These are phyloP conservation scores for Hephaestus fuliginosus DNA, from an alignment of 2,797 vertebrate genomes.

Conservation along the genomic window DNA sequence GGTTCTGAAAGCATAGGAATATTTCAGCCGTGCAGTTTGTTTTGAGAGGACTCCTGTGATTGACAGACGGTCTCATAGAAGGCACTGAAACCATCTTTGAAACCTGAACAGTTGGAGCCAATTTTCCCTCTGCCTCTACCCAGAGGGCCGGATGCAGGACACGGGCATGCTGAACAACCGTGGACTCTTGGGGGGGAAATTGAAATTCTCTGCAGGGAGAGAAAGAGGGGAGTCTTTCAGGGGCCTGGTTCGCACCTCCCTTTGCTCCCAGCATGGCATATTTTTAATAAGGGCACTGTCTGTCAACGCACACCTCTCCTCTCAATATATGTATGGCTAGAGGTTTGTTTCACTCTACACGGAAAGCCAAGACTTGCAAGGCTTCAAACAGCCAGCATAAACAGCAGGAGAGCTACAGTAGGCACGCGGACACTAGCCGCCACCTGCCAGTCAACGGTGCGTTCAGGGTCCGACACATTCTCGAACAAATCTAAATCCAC, in stretches of 20 bases:
- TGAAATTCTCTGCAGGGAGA: constrained; percentile 76
- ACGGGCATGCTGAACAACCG: constrained; percentile 64
- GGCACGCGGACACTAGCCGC: constrained; percentile 38
- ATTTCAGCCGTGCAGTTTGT: constrained; percentile 6
- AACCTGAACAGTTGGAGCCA: constrained; percentile 68
- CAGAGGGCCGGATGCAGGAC: constrained; percentile 60
- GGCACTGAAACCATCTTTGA: constrained; percentile 52
- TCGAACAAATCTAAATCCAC: constrained; percentile 22
- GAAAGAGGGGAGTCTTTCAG: constrained; percentile 71
- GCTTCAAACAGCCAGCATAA: constrained; percentile 54
- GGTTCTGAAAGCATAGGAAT: constrained; percentile 3
- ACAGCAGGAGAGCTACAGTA: constrained; percentile 44
- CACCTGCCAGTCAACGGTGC: constrained; percentile 65
- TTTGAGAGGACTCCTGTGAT: constrained; percentile 47
- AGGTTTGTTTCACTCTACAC: constrained; percentile 63
- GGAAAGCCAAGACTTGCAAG: constrained; percentile 50
- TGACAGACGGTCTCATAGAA: constrained; percentile 51
- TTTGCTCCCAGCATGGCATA: constrained; percentile 70
- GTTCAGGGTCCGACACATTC: constrained; percentile 34
- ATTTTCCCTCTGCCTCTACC: constrained; percentile 54
- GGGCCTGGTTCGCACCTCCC: constrained; percentile 55
- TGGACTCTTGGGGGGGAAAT: constrained; percentile 60
- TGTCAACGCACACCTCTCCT: constrained; percentile 63
- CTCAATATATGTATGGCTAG: constrained; percentile 62
- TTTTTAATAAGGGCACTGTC: constrained; percentile 77